phyloP scores from a whole-genome alignment of 2,888 invertebrate species.

The Drosophila limbata region DNA sequence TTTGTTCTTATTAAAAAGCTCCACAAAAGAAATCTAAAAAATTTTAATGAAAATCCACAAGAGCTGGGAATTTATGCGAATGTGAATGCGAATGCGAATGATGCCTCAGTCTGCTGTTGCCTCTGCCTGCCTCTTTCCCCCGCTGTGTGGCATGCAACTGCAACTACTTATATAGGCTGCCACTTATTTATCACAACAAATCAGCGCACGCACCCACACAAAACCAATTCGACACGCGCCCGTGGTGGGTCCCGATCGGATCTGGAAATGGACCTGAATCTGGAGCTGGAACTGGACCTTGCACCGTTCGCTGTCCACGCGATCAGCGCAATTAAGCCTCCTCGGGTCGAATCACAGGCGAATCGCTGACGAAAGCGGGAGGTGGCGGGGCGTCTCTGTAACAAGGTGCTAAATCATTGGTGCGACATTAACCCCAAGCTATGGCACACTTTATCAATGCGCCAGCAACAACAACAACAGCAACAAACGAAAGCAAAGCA shows the following conservation, averaged over 20 bases:
- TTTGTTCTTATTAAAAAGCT: slow-evolving; percentile 75
- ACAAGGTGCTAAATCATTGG: slow-evolving; percentile 85
- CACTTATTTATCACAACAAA: slow-evolving; percentile 84
- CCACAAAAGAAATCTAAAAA: slow-evolving; percentile 62
- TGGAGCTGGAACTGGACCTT: neutral
- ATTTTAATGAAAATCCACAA: slow-evolving; percentile 75
- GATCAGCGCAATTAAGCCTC: slow-evolving; percentile 78
- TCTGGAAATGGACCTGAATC: neutral
- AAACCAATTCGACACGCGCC: slow-evolving; percentile 83
- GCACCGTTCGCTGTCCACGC: slow-evolving; percentile 65
- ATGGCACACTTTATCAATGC: slow-evolving; percentile 85
- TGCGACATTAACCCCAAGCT: slow-evolving; percentile 84
- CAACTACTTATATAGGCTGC: slow-evolving; percentile 68
- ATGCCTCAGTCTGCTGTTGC: slow-evolving; percentile 8
- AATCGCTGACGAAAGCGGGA: neutral
- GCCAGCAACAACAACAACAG: slow-evolving; percentile 14
- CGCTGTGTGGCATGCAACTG: slow-evolving; percentile 41
- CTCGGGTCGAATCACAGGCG: slow-evolving; percentile 52
- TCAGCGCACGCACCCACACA: slow-evolving; percentile 81
- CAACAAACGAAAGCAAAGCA: slow-evolving; percentile 6
- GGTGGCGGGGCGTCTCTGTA: slow-evolving; percentile 58
- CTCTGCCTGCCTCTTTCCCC: neutral
- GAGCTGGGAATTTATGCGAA: slow-evolving; percentile 65
- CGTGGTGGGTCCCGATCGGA: slow-evolving; percentile 64
- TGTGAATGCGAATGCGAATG: slow-evolving; percentile 30